Conservation (phyloP, 2,797 vertebrate genomes). For the Aselliscus stoliczkanus region DNA sequence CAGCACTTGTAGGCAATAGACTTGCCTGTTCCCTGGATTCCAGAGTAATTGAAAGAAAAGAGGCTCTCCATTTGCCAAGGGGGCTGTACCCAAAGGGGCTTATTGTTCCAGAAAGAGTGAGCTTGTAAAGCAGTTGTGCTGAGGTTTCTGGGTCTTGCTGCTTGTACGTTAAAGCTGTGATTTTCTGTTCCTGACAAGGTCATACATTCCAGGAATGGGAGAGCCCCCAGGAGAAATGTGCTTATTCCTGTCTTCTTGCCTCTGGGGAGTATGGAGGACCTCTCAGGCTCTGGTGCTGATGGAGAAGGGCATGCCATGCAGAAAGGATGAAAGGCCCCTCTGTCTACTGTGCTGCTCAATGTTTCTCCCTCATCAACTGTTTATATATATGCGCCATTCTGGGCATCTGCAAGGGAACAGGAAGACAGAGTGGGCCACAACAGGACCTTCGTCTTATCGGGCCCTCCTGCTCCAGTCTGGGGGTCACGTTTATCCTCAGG, state of each 20-base stretch:
- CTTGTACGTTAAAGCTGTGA: neutral
- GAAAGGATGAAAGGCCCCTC: neutral
- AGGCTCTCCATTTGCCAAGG: neutral
- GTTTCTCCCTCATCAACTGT: neutral
- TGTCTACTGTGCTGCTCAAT: neutral
- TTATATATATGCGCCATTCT: neutral
- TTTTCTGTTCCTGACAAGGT: slow-evolving; percentile 47
- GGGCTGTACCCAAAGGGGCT: neutral
- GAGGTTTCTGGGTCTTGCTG: neutral
- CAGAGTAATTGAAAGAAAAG: neutral
- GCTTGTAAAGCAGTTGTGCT: no score
- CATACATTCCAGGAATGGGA: neutral
- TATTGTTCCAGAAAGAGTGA: neutral
- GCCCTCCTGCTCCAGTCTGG: neutral
- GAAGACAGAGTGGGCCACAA: neutral
- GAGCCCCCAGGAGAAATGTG: neutral
- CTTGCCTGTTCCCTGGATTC: neutral
- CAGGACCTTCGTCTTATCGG: neutral
- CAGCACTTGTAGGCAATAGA: neutral
- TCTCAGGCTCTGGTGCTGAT: neutral
- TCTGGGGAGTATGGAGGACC: neutral
- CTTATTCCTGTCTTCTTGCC: neutral
- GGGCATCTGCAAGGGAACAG: neutral
- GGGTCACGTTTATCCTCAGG: neutral
- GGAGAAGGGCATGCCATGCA: rapidly evolving